Evolutionary conservation across 2,888 invertebrate species (phyloP).

Genomic region (Drosophila maculinotata): DNA sequence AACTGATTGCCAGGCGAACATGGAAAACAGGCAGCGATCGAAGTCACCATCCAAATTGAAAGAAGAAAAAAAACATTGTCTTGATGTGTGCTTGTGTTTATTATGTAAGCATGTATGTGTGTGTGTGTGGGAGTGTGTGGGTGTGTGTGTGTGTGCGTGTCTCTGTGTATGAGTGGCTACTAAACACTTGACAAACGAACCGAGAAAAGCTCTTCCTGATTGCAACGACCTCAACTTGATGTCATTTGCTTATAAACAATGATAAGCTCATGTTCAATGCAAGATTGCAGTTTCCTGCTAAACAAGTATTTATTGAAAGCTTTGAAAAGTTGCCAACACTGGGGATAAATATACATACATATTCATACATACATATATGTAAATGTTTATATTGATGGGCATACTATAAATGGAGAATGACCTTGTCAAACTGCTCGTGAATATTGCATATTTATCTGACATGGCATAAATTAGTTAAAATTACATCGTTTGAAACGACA

Average conservation of each 20-base stretch:
- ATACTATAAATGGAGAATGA: conserved; percentile 6
- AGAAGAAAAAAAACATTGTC: conserved; percentile 1
- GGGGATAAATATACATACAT: too few relatives aligned
- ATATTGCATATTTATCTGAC: conserved; percentile 19
- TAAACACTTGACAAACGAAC: not conserved
- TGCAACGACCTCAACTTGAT: conserved; percentile 21
- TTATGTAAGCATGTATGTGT: not conserved
- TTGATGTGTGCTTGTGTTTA: conserved; percentile 1
- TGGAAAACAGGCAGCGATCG: conserved; percentile 36
- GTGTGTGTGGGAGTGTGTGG: not conserved
- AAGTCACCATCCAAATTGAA: conserved; percentile 30
- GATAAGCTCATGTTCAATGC: conserved; percentile 20
- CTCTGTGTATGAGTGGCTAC: not conserved
- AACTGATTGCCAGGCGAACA: conserved; percentile 57
- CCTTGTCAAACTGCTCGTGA: conserved; percentile 23
- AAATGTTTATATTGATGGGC: conserved; percentile 14
- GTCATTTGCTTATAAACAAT: conserved; percentile 14
- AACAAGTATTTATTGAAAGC: conserved; percentile 34
- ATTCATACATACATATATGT: conserved; percentile 1
- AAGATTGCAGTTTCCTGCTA: conserved; percentile 31
- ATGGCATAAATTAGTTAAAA: not conserved
- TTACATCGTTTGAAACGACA: not conserved
- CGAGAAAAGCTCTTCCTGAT: conserved; percentile 38
- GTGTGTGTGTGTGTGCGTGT: not conserved
- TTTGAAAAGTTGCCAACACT: too few relatives aligned